Evolutionary conservation across 2,797 vertebrate species (phyloP).

Genomic region (Gallinago solitaria): DNA sequence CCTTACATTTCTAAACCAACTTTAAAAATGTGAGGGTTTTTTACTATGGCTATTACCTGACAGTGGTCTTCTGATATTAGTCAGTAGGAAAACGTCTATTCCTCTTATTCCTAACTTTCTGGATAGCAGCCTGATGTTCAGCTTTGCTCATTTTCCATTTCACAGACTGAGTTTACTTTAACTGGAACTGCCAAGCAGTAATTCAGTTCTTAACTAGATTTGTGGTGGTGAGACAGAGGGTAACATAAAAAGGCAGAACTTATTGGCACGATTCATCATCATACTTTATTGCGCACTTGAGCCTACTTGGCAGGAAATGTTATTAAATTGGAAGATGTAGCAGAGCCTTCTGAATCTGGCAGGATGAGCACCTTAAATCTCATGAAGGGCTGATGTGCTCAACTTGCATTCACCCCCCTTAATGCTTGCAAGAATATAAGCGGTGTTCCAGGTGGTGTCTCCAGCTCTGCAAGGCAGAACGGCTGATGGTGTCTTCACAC

Average conservation of each 20-base stretch:
- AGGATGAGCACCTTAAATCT: conserved; percentile 18
- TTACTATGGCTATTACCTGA: not conserved
- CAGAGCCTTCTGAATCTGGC: not conserved
- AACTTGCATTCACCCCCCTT: not conserved
- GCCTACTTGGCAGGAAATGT: not conserved
- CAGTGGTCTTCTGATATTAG: not conserved
- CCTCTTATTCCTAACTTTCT: not conserved
- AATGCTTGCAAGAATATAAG: not conserved
- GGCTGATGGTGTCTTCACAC: not conserved
- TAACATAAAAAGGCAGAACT: conserved; percentile 35
- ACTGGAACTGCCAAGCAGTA: conserved; percentile 19
- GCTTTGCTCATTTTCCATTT: conserved; percentile 3
- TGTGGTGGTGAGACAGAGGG: conserved; percentile 22
- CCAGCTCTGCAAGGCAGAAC: not conserved
- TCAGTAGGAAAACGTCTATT: not conserved
- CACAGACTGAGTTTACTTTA: conserved; percentile 10
- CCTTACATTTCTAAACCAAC: not conserved
- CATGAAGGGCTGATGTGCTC: not conserved
- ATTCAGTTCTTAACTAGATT: conserved; percentile 49
- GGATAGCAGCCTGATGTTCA: not conserved
- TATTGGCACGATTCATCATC: conserved; percentile 20
- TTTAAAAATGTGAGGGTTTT: not conserved
- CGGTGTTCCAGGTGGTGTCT: not conserved
- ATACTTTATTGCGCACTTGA: not conserved
- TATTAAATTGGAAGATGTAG: conserved; percentile 29